Conservation (phyloP, 2,797 vertebrate species). For the Nannoperca australis region DNA sequence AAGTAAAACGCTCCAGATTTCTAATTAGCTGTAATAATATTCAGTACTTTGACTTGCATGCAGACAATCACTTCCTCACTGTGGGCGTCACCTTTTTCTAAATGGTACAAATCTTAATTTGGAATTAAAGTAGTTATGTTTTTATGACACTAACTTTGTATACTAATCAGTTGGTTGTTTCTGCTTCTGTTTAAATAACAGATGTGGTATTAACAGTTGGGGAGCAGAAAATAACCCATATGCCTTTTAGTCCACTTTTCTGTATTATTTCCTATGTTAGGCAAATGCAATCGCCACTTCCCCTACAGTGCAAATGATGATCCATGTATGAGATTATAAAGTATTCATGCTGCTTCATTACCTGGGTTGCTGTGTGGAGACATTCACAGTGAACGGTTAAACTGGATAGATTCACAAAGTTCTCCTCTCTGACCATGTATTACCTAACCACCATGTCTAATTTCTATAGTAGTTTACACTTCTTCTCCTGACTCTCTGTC, state of each 20-base stretch:
- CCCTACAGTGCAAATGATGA: conserved; percentile 41
- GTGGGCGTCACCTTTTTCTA: conserved; percentile 31
- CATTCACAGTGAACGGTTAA: conserved; percentile 14
- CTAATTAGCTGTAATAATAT: conserved; percentile 43
- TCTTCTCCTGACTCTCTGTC: background rate
- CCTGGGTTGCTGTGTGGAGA: conserved; percentile 29
- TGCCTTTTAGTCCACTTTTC: background rate
- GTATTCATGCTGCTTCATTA: conserved; percentile 53
- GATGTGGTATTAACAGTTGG: background rate
- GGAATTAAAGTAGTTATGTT: conserved; percentile 9
- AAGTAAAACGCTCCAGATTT: conserved; percentile 23
- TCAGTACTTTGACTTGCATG: conserved; percentile 35
- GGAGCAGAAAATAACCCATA: background rate
- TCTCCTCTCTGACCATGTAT: conserved; percentile 3
- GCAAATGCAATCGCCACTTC: conserved; percentile 17
- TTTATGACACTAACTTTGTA: conserved; percentile 4
- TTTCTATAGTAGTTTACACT: conserved; percentile 7
- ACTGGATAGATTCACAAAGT: conserved; percentile 16
- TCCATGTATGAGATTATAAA: conserved; percentile 47
- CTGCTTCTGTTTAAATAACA: background rate
- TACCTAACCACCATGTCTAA: conserved; percentile 31
- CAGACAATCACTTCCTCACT: conserved; percentile 18
- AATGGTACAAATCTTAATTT: conserved; percentile 16
- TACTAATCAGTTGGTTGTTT: conserved; percentile 14
- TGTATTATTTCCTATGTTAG: conserved; percentile 11